Evolutionary conservation across 2,113 vertebrate genomes (phyloP).

Genomic region (Nibea albiflora): DNA sequence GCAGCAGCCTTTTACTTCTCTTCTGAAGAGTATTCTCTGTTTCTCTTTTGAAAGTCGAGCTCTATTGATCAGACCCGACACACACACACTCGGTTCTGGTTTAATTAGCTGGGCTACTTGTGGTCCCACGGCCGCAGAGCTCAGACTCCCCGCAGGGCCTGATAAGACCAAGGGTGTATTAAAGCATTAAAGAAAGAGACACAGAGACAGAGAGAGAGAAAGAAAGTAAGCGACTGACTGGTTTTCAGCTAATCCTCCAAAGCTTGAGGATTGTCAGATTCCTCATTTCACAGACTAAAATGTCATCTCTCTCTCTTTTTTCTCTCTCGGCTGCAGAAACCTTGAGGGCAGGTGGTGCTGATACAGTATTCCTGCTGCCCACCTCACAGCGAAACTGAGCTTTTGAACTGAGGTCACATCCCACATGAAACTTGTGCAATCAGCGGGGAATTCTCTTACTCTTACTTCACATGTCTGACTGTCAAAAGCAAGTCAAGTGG

Average conservation of each 20-base stretch:
- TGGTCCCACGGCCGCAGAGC: slow-evolving; percentile 57
- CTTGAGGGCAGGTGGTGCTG: slow-evolving; percentile 10
- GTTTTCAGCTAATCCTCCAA: slow-evolving; percentile 65
- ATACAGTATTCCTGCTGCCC: background rate
- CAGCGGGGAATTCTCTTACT: slow-evolving; percentile 37
- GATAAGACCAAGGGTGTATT: slow-evolving; percentile 64
- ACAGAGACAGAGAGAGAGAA: slow-evolving; percentile 45
- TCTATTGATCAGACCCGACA: slow-evolving; percentile 56
- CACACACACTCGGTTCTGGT: slow-evolving; percentile 42
- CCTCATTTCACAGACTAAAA: slow-evolving; percentile 65
- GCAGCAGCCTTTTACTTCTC: slow-evolving; percentile 10
- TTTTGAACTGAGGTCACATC: slow-evolving; percentile 2
- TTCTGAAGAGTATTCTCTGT: slow-evolving; percentile 22
- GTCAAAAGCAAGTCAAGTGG: slow-evolving; percentile 21
- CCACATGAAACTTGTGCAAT: slow-evolving; percentile 32
- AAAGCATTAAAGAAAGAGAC: slow-evolving; percentile 60
- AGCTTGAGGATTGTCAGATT: slow-evolving; percentile 52
- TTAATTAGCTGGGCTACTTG: slow-evolving; percentile 71
- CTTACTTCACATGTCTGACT: slow-evolving; percentile 13
- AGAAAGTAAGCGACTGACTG: slow-evolving; percentile 54
- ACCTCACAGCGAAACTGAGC: slow-evolving; percentile 45
- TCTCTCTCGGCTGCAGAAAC: slow-evolving; percentile 1
- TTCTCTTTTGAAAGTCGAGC: slow-evolving; percentile 49
- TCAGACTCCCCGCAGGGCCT: slow-evolving; percentile 54
- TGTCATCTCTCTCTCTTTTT: slow-evolving; percentile 37